Evolutionary conservation across 2,888 invertebrate species (phyloP).

Genomic region (Himalopsyche anomala): DNA sequence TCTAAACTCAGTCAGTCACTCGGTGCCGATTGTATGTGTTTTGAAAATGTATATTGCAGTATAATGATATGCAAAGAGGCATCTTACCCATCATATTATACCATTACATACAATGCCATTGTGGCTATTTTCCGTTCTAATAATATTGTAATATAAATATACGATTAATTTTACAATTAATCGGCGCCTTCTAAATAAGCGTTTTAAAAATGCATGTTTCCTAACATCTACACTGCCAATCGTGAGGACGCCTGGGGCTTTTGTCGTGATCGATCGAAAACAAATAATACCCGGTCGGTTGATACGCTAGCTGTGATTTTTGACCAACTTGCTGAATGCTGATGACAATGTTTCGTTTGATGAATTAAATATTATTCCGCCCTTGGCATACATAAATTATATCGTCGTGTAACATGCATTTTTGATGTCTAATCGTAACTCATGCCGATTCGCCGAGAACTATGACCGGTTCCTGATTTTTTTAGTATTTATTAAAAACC

Average conservation of each 20-base stretch:
- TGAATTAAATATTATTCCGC: conserved; percentile 7
- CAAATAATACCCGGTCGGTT: neutral
- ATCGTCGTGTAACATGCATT: neutral
- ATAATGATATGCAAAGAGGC: no score
- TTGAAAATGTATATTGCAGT: no score
- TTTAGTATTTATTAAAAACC: no score
- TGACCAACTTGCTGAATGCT: neutral
- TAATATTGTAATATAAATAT: neutral
- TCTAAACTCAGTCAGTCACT: no score
- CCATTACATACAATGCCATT: neutral
- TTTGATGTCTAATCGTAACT: neutral
- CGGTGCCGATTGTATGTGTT: no score
- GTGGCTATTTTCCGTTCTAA: neutral
- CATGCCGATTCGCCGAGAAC: conserved; percentile 30
- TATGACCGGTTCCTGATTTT: neutral
- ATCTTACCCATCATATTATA: no score
- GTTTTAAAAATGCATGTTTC: conserved; percentile 8
- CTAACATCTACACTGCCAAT: conserved; percentile 17
- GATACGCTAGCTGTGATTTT: neutral
- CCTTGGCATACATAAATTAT: conserved; percentile 19
- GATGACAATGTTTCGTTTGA: neutral
- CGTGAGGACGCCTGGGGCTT: conserved; percentile 5
- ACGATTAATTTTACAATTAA: neutral
- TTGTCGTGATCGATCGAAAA: conserved; percentile 4
- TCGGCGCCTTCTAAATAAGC: neutral